A percentile compares a stretch with the other conserved stretches of the same genome.
phyloP scores from a whole-genome alignment of 2,888 invertebrate species.

The Bhutanitis thaidina region DNA sequence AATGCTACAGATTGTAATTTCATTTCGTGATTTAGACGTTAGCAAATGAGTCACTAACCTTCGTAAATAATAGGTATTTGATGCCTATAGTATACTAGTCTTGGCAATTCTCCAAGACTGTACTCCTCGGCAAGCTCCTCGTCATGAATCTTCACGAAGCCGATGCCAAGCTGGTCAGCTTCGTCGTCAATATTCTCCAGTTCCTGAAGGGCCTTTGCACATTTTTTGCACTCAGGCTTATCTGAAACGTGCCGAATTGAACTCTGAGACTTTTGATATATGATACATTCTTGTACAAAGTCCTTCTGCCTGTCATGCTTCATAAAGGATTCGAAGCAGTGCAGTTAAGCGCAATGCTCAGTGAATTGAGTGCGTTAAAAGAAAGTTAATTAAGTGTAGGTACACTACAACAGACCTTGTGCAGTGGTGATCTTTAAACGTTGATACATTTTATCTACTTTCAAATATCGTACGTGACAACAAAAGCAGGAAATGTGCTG shows the following conservation, averaged over 20 bases:
- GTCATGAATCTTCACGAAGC: conserved; percentile 96
- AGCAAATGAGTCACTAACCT: conserved; percentile 81
- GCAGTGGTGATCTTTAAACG: conserved; percentile 26
- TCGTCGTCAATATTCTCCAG: conserved; percentile 97
- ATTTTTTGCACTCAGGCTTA: conserved; percentile 95
- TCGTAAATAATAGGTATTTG: conserved; percentile 97
- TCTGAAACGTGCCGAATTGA: conserved; percentile 78
- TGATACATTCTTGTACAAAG: neutral
- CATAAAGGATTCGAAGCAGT: conserved; percentile 58
- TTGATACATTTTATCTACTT: conserved; percentile 11
- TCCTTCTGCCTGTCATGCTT: conserved; percentile 43
- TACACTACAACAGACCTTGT: conserved; percentile 43
- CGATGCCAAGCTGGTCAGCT: conserved; percentile 95
- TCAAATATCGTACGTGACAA: conserved; percentile 12
- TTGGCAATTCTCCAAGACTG: conserved; percentile 92
- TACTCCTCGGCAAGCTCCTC: conserved; percentile 95
- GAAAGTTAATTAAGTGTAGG: conserved; percentile 48
- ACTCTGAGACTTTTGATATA: conserved; percentile 9
- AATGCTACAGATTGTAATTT: conserved; percentile 21
- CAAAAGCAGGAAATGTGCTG: conserved; percentile 20
- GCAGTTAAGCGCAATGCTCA: conserved; percentile 64
- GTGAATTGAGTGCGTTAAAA: conserved; percentile 49
- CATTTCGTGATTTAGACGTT: conserved; percentile 46
- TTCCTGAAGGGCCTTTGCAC: conserved; percentile 93
- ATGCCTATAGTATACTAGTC: conserved; percentile 95